Evolutionary conservation across 2,888 invertebrate genomes (phyloP), one percentile per base, ranked within the genome.

Genomic region (Rhodophaea formosa): DNA sequence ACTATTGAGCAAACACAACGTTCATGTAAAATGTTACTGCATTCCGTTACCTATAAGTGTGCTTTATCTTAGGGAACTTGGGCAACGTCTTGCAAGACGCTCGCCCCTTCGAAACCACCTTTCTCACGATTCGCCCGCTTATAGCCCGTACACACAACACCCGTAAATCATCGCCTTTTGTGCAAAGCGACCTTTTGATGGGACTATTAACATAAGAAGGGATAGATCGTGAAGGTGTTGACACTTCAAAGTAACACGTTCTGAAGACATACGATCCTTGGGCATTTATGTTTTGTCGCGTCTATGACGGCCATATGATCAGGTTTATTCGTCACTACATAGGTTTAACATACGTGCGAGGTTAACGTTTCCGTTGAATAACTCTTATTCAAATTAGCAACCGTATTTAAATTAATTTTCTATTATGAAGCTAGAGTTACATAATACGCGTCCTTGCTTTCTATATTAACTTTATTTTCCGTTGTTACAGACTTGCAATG

Each of bases 401-500:
- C 14, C 44, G 30, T 42, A 39, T 44, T 44, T 30, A 44, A 44
- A 30, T 44, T 15, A 54, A 30, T 54, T 54, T 54, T 54, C 30
- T 45, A 54, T 30, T 54, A 54, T 44, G 7, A 53, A 15, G 23
- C 29, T 23, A 42, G 12, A 23, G 43, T 53, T 53, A 54, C 32
- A 30, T 35, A 51, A 51, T 14, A 2, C 8, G 12, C 39, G 46
- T 35, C 46, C 45, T 30, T 46, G 55, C 35, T 7, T 45, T 35
- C 17, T 49, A 30, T 47, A 56, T 15, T 29, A 47, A 56, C 30
- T 17, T 43, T 7, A 51, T 39, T 57, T 57, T 62, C 55, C 51
- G 67, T 88, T 82, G 82, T 94, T 93, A 57, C 92, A 95, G 95
- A 93, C 94, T 75, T 93, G 93, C 82, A 94, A 92, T 74, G 94